Base-by-base conservation (phyloP, 1,140 invertebrate genomes). In the Drosophila cardini region DNA sequence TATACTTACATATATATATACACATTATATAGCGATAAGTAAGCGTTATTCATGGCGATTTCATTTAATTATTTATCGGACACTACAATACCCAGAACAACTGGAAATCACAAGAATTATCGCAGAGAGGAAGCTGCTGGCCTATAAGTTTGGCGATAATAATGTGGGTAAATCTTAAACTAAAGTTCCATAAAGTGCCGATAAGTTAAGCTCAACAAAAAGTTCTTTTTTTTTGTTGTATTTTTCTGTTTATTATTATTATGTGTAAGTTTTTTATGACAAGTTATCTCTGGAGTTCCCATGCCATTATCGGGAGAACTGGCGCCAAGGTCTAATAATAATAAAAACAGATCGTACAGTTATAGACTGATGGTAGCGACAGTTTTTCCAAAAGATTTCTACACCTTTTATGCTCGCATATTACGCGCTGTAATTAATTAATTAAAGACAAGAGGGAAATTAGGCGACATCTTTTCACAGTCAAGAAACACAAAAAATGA, bases 391-490 rank as follows among this genome's bases (percentile, higher is more conserved):
- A 74, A 74, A 64, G 50, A 16, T 50, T 63, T 53, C 34, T 34
- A 48, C 65, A 26, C 15, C 42, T 38, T 30, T 21, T 73, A 53
- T 68, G 48, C 46, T 80, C 38, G 55, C 64, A 45, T 72, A 58
- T 72, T 65, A 63, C 43, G 70, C 42, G 15, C 50, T 36, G 64
- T 80, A 84, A 89, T 90, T 89, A 87, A 89, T 87, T 87, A 87
- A 87, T 80, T 80, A 89, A 75, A 72, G 45, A 77, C 65, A 77
- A 72, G 73, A 38, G 42, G n/a, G 72, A 80, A 87, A 87, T 87
- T 78, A 90, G 84, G 83, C 84, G 83, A 86, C 72, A 87, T 83
- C 65, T 87, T 82, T 87, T 87, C 78, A 85, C 82, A 85, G 81
- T 52, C 64, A 63, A 69, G 21, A 26, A 26, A 26, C 21, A 26